phyloP scores from a whole-genome alignment of 1,140 invertebrate genomes.

The Aphelinus atriplicis region DNA sequence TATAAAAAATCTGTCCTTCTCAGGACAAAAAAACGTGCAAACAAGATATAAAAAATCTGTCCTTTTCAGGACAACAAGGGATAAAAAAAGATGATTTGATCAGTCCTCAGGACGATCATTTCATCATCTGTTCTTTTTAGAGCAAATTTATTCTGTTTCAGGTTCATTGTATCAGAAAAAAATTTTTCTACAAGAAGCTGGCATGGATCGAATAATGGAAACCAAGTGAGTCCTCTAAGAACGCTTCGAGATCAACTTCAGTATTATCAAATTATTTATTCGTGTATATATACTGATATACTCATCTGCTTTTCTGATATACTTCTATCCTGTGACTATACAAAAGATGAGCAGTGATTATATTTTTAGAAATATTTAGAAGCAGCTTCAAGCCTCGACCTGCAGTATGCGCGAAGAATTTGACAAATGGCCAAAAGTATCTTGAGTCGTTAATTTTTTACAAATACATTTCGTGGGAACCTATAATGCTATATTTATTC shows the following conservation, averaged over 20 bases:
- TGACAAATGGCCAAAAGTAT: too few species aligned
- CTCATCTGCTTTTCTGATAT: constrained; percentile 1
- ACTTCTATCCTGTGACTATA: too few species aligned
- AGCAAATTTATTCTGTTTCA: constrained; percentile 19
- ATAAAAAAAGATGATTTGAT: too few species aligned
- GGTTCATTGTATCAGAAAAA: neutral
- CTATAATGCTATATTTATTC: too few species aligned
- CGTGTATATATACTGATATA: neutral
- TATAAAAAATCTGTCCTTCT: constrained; percentile 35
- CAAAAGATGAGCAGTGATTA: too few species aligned
- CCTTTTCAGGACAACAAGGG: constrained; percentile 45
- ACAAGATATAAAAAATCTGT: constrained; percentile 40
- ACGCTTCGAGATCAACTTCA: neutral
- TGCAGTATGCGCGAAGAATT: too few species aligned
- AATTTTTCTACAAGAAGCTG: neutral
- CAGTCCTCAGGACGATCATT: neutral
- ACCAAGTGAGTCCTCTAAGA: neutral
- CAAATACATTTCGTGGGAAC: too few species aligned
- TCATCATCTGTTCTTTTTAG: constrained; percentile 40
- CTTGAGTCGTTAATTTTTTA: too few species aligned
- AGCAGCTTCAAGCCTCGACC: too few species aligned
- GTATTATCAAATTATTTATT: neutral
- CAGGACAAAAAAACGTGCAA: constrained; percentile 32
- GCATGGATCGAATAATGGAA: too few species aligned
- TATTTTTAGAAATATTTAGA: too few species aligned